Conservation (phyloP, 2,797 vertebrate species). For the Phoeniculus purpureus region DNA sequence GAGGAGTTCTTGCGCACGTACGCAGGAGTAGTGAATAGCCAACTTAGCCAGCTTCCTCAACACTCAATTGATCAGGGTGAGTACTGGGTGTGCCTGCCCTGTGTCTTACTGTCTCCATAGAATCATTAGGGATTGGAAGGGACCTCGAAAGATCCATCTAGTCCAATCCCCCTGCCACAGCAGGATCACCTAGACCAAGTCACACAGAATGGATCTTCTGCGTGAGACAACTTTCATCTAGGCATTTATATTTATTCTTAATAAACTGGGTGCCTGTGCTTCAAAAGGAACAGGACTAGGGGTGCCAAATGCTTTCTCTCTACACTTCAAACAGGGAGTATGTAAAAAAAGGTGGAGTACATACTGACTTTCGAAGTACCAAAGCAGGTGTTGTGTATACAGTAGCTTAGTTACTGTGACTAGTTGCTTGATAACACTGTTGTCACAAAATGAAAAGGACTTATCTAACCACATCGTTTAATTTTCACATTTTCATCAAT, state of each 20-base stretch:
- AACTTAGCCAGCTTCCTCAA: constrained; percentile 98
- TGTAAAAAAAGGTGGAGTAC: not conserved
- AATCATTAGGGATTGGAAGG: no score
- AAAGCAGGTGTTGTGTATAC: not conserved
- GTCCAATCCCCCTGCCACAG: no score
- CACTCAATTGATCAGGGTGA: constrained; percentile 98
- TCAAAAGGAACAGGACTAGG: not conserved
- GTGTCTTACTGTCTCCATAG: not conserved
- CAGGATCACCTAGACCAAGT: no score
- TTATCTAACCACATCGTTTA: not conserved
- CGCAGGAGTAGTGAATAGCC: constrained; percentile 94
- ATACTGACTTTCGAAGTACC: not conserved
- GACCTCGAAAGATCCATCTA: no score
- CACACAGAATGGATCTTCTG: not conserved
- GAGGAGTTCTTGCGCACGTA: constrained; percentile 97
- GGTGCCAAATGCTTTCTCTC: not conserved
- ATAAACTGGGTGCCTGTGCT: not conserved
- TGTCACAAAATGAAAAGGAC: not conserved
- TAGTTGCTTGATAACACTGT: not conserved
- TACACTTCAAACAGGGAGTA: not conserved
- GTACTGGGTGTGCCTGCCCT: not conserved
- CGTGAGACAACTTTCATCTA: not conserved
- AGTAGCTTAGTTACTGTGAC: not conserved
- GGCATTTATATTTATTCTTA: not conserved
- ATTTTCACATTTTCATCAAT: not conserved